These are phyloP conservation scores for Euleptes europaea DNA, from an alignment of 2,113 vertebrate genomes.

Conservation along the genomic window DNA sequence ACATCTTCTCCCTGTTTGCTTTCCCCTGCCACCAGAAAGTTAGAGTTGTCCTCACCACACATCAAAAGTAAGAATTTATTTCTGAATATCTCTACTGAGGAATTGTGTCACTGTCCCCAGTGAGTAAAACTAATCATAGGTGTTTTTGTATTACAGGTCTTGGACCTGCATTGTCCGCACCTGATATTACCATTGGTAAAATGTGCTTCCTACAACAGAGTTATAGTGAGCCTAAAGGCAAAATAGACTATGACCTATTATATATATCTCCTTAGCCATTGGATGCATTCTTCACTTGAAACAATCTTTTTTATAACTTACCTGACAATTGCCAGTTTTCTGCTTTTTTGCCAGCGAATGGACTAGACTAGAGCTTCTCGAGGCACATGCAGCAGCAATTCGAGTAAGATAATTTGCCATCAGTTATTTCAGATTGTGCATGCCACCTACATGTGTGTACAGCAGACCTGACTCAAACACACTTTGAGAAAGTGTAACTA, in stretches of 20 bases:
- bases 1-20: no score
- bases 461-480: not conserved
- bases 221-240: not conserved
- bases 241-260: not conserved
- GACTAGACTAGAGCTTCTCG: conserved; percentile 40
- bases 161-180: not conserved
- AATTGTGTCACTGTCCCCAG: not conserved
- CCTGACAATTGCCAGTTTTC: conserved; percentile 42
- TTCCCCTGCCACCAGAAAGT: no score
- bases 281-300: conserved; percentile 25
- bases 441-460: conserved; percentile 23
- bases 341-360: conserved; percentile 30
- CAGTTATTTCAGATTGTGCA: not conserved
- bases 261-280: not conserved
- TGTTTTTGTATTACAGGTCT: not conserved
- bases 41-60: not conserved
- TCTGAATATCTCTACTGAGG: not conserved
- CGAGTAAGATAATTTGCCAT: not conserved
- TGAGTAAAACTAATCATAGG: not conserved
- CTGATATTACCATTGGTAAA: fast-evolving
- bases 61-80: not conserved
- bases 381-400: conserved; percentile 31
- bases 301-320: conserved; percentile 23
- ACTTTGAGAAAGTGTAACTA: conserved; percentile 17
- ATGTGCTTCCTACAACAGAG: fast-evolving